Base-by-base conservation (phyloP, 2,888 invertebrate species). In the Phortica okadai region DNA sequence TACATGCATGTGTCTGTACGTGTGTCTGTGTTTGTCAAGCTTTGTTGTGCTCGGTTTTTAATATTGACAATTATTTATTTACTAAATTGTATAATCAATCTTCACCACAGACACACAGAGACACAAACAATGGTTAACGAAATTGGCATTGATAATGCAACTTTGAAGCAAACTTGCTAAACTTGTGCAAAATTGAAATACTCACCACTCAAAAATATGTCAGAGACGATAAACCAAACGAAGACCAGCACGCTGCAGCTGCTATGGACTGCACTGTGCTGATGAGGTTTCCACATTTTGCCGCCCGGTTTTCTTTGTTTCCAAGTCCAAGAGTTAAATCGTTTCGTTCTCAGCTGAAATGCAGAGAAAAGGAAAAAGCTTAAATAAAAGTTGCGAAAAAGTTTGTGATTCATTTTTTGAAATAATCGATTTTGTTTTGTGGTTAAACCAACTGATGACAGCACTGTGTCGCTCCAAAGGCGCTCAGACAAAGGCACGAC, bases 161-260 rank as follows among this genome's bases (percentile, higher is more conserved):
- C 33, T 33, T 33, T 33, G 33, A 33, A 33, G 33, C 33, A 33
- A 33, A 33, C 3, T 33, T 56, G 14, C 56, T 14, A 6, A 56
- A 56, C n/a, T n/a, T 56, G 56, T 8, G 16, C 7, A 56, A 21
- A 56, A 56, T 67, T 41, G n/a, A 73, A 72, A 62, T 75, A 89
- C 90, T 89, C 88, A 92, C 92, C 92, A 82, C 89, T 90, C 79
- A 89, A 86, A 80, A 90, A 90, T 82, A 90, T 89, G 78, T 91
- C 90, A 45, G 91, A 90, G 78, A 92, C 89, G 78, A 92, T 84
- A 80, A 92, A 88, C 90, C 91, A 92, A 79, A 89, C 87, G 74
- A 90, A 81, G 50, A 88, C 86, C 75, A 91, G 81, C 83, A 90
- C 84, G 85, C 91, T 91, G 84, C 91, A 91, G 85, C 89, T 88